Evolutionary conservation across 2,888 invertebrate genomes (phyloP), one percentile per base, ranked within the genome.

Genomic region (Scaptomyza flava): DNA sequence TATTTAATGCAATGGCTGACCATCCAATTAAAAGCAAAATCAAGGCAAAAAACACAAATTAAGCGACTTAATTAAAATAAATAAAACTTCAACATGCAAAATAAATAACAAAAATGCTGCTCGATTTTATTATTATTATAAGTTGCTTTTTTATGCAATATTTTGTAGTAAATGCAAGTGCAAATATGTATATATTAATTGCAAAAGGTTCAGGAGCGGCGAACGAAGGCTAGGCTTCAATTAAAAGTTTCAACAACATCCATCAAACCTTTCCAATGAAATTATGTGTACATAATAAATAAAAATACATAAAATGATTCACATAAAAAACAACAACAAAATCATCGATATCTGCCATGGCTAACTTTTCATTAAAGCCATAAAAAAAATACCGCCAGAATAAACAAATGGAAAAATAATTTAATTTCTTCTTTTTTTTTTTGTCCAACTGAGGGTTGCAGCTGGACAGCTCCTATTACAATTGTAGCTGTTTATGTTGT

Each of bases 231-330:
- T 72, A 48, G 75, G 75, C 74, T 67, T 86, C 85, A 86, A 85
- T 85, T 85, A 85, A 85, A 85, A 85, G 87, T 85, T 85, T 84
- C 67, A 79, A 70, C 82, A 78, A 64, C 81, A 76, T 69, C 50
- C 83, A 71, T 74, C 78, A 76, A 64, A 54, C 48, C 68, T 63
- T 63, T 67, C 72, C 72, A 72, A 70, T 71, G 82, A 64, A 74
- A 79, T 81, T 73, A 66, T 74, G 67, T 52, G 71, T 60, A 68
- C 70, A 81, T 43, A 77, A 76, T 81, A 77, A 80, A 85, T 74
- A 51, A 43, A 75, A 71, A 68, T 63, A 61, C 69, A 79, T 69
- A 68, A 79, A 76, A 65, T 69, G 59, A 65, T 47, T 70, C 76
- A 79, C 61, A 71, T 54, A 58, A 61, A 66, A 17, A 17, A n/a